Percentiles rank a stretch among this genome's conserved stretches.
Conservation (phyloP, 2,113 vertebrate genomes). For the Myodes glareolus region DNA sequence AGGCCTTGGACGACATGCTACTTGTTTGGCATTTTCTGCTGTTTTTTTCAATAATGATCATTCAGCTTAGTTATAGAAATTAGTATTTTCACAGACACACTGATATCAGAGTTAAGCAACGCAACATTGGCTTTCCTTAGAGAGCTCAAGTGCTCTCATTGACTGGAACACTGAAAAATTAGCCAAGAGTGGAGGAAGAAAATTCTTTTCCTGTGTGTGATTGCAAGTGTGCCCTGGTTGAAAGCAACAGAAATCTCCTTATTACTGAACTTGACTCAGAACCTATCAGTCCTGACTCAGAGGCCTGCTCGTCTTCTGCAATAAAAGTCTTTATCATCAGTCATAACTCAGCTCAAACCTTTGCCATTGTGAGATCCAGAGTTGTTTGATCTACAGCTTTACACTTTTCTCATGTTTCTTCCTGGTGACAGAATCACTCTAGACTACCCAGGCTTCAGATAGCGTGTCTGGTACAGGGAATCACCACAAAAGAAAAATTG, state of each 20-base stretch:
- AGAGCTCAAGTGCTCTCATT: background rate
- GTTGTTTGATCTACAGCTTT: background rate
- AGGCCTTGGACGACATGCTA: background rate
- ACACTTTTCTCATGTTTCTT: background rate
- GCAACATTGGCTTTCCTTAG: background rate
- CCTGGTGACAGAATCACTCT: background rate
- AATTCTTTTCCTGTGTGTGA: background rate
- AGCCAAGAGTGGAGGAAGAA: background rate
- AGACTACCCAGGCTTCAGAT: background rate
- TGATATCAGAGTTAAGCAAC: background rate
- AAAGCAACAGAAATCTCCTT: constrained; percentile 32
- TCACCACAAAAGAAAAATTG: background rate
- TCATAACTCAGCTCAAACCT: background rate
- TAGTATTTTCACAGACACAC: background rate
- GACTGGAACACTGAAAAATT: constrained; percentile 9
- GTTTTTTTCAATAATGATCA: constrained; percentile 10
- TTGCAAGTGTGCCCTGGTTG: background rate
- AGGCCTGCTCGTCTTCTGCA: background rate
- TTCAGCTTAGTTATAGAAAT: background rate
- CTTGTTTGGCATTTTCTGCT: background rate
- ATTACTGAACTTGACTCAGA: background rate
- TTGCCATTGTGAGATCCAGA: background rate
- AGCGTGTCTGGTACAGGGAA: background rate
- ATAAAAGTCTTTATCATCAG: background rate
- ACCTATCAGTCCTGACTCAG: background rate